phyloP scores from a whole-genome alignment of 2,797 vertebrate species.

The Poecilia gillii region DNA sequence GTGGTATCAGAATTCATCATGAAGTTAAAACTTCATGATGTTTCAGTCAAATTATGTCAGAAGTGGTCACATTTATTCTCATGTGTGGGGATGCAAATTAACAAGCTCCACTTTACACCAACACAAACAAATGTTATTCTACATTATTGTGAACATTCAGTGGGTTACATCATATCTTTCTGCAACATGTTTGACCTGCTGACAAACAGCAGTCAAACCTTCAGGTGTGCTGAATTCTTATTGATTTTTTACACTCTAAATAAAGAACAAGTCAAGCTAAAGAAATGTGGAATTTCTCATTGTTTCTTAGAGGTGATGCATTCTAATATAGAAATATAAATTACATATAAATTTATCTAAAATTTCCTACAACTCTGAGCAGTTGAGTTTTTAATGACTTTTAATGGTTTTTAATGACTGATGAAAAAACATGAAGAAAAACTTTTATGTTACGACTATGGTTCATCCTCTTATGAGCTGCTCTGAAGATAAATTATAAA shows the following conservation, averaged over 20 bases:
- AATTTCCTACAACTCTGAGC: neutral
- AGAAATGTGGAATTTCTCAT: neutral
- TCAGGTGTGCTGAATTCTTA: neutral
- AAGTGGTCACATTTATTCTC: neutral
- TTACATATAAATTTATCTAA: neutral
- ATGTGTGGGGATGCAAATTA: neutral
- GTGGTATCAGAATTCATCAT: neutral
- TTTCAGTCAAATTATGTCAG: neutral
- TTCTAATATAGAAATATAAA: neutral
- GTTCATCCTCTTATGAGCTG: constrained; percentile 38
- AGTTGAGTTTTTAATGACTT: neutral
- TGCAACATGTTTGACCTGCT: neutral
- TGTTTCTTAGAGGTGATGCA: neutral
- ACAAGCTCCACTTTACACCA: neutral
- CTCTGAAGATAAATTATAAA: constrained; percentile 62
- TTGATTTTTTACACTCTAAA: neutral
- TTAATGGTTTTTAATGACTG: neutral
- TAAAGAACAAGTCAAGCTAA: neutral
- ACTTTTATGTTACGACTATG: neutral
- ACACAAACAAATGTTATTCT: neutral
- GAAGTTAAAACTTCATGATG: neutral
- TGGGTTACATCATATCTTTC: neutral
- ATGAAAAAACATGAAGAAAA: constrained; percentile 1
- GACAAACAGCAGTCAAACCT: neutral
- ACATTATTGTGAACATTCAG: neutral